These are phyloP conservation scores for Trypoxylus dichotomus DNA, from an alignment of 1,140 invertebrate species.

Conservation along the genomic window DNA sequence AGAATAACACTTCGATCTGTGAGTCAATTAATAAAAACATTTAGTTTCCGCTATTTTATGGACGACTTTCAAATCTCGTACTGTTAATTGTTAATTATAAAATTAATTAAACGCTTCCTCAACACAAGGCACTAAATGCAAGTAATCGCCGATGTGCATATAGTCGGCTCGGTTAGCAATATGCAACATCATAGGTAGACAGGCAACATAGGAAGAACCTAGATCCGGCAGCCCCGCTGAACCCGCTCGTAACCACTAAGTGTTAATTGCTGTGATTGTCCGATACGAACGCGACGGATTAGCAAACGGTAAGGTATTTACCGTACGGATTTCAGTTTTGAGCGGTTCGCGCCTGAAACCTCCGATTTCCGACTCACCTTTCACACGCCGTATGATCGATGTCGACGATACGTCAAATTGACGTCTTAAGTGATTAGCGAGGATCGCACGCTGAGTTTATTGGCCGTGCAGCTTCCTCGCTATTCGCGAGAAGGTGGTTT, in stretches of 20 bases:
- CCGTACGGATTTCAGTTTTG: background rate
- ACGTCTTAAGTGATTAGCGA: background rate
- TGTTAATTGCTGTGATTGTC: background rate
- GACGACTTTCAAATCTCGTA: too few species aligned
- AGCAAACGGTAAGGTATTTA: background rate
- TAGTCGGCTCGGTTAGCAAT: background rate
- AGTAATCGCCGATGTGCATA: background rate
- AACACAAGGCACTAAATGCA: background rate
- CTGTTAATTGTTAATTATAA: background rate
- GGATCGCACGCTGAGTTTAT: background rate
- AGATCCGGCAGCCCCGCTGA: background rate
- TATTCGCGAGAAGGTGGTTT: too few species aligned
- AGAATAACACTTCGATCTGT: too few species aligned
- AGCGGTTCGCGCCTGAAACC: background rate
- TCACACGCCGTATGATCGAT: background rate
- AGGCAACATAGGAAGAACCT: too few species aligned
- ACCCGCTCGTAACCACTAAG: background rate
- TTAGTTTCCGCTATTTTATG: too few species aligned
- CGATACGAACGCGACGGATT: background rate
- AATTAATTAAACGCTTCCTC: background rate
- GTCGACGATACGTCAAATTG: background rate
- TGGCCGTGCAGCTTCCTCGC: too few species aligned
- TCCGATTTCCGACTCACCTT: background rate
- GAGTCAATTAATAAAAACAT: too few species aligned
- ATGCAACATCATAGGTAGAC: background rate